Percentiles rank a stretch among this genome's conserved stretches.
phyloP scores from a whole-genome alignment of 2,797 vertebrate genomes.

The Triplophysa bombifrons region DNA sequence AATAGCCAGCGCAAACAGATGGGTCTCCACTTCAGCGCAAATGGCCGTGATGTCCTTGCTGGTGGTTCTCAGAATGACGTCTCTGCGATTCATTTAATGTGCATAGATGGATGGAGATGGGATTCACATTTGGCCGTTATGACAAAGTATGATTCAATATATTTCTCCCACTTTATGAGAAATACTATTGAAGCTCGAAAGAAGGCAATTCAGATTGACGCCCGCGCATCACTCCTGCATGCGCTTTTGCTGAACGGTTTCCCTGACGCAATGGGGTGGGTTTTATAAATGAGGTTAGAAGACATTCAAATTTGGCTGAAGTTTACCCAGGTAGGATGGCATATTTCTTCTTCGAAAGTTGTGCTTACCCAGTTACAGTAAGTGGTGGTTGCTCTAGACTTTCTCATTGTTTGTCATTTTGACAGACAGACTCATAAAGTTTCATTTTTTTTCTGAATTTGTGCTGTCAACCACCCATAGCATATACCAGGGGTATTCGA shows the following conservation, averaged over 20 bases:
- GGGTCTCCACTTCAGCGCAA: not conserved
- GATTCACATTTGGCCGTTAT: not conserved
- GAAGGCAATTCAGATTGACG: not conserved
- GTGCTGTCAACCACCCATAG: too few species aligned
- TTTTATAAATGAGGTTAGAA: not conserved
- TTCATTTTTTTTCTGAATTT: too few species aligned
- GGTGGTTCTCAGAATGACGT: not conserved
- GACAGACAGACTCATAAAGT: too few species aligned
- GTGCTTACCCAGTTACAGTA: not conserved
- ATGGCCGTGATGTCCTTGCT: not conserved
- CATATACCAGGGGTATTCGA: too few species aligned
- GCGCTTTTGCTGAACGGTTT: not conserved
- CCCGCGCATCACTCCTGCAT: not conserved
- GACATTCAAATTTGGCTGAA: not conserved
- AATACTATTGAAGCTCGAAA: not conserved
- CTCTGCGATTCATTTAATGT: not conserved
- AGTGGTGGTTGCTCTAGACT: too few species aligned
- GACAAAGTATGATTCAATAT: not conserved
- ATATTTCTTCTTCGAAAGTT: not conserved
- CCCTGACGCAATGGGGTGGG: not conserved
- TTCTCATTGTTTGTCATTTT: too few species aligned
- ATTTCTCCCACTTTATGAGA: not conserved
- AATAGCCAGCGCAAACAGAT: slow-evolving; percentile 9
- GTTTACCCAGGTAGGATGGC: not conserved
- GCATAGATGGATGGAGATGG: not conserved